These are phyloP conservation scores for Mylabris phalerata DNA, from an alignment of 1,140 invertebrate species.

Conservation along the genomic window DNA sequence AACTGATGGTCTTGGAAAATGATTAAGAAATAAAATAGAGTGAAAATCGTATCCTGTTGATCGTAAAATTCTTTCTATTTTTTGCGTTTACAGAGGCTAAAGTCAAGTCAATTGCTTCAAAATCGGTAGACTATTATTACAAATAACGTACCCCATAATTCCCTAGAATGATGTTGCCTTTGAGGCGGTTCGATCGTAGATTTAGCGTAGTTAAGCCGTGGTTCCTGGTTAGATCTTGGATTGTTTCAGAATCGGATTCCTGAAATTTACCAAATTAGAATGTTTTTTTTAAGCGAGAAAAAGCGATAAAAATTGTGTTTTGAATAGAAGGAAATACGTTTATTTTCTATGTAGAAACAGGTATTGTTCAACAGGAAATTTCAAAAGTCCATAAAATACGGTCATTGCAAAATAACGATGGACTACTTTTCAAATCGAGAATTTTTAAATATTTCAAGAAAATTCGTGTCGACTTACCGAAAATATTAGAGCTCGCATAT, in stretches of 20 bases:
- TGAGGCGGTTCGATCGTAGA: slow-evolving; percentile 65
- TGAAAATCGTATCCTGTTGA: too few relatives aligned
- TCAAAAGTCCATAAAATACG: too few relatives aligned
- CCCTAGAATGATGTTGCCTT: slow-evolving; percentile 74
- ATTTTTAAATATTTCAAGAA: neutral
- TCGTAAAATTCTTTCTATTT: too few relatives aligned
- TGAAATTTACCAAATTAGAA: slow-evolving; percentile 3
- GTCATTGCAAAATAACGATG: too few relatives aligned
- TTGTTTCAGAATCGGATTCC: slow-evolving; percentile 23
- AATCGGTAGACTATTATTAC: too few relatives aligned
- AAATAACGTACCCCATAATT: slow-evolving; percentile 67
- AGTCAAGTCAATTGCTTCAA: neutral
- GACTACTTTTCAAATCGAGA: too few relatives aligned
- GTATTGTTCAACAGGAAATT: too few relatives aligned
- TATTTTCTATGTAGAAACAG: too few relatives aligned
- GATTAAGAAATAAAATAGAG: too few relatives aligned
- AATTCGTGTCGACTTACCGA: slow-evolving; percentile 26
- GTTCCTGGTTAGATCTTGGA: slow-evolving; percentile 16
- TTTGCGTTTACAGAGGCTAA: neutral
- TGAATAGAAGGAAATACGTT: neutral
- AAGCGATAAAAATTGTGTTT: neutral
- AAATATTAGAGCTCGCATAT: slow-evolving; percentile 47
- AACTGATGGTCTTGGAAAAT: too few relatives aligned
- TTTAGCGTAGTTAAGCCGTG: slow-evolving; percentile 57
- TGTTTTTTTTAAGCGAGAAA: too few relatives aligned